phyloP scores from a whole-genome alignment of 2,113 vertebrate species.

The Lepus europaeus region DNA sequence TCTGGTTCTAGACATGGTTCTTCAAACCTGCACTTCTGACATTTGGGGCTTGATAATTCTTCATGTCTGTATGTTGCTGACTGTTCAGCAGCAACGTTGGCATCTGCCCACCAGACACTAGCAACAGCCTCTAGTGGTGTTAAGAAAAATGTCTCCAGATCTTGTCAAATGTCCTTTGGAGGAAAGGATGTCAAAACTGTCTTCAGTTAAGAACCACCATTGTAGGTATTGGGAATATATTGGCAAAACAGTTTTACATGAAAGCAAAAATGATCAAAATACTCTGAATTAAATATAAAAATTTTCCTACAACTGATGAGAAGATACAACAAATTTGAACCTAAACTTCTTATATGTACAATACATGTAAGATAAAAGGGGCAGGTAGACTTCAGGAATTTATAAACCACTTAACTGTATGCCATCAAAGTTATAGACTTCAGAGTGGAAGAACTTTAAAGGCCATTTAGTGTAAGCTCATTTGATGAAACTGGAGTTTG shows the following conservation, averaged over 20 bases:
- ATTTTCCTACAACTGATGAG: slow-evolving; percentile 15
- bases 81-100: background rate
- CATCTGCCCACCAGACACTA: background rate
- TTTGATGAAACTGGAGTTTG: background rate
- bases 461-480: background rate
- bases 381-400: background rate
- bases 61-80: background rate
- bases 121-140: background rate
- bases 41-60: background rate
- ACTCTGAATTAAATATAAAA: background rate
- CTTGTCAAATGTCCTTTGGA: background rate
- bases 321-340: slow-evolving; percentile 1
- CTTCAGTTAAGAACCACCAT: background rate
- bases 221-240: background rate
- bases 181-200: background rate
- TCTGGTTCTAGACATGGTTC: background rate
- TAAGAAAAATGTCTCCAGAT: background rate
- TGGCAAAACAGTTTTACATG: slow-evolving; percentile 19
- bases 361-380: background rate
- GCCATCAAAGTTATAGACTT: background rate
- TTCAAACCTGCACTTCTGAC: background rate
- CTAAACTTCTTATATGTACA: background rate
- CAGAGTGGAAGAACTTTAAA: background rate
- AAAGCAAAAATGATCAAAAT: slow-evolving; percentile 18
- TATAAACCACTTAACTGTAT: background rate